Evolutionary conservation across 2,888 invertebrate species (phyloP).

Genomic region (Tolmerus cingulatus): DNA sequence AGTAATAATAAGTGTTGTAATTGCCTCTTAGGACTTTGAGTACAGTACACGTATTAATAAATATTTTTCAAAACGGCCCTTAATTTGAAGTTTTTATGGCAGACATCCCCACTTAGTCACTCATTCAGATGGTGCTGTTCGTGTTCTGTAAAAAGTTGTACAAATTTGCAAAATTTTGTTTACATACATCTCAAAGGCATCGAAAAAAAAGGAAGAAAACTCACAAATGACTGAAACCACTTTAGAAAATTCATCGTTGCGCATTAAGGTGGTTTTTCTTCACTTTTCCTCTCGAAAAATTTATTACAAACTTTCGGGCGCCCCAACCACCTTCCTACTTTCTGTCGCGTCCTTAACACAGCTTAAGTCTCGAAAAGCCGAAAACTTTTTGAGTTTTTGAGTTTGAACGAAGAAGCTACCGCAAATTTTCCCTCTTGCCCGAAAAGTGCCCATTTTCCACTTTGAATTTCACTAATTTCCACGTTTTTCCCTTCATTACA

Average conservation of each 20-base stretch:
- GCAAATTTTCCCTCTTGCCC: neutral
- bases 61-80: neutral
- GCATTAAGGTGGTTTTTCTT: slow-evolving; percentile 1
- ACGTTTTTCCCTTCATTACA: slow-evolving; percentile 50
- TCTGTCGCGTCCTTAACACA: neutral
- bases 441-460: neutral
- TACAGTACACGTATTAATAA: neutral
- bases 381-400: slow-evolving; percentile 31
- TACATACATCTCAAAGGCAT: neutral
- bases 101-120: neutral
- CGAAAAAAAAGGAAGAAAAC: neutral
- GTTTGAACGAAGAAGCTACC: neutral
- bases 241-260: slow-evolving; percentile 30
- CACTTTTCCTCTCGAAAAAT: slow-evolving; percentile 32
- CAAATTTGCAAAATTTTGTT: slow-evolving; percentile 18
- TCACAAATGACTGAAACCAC: slow-evolving; percentile 20
- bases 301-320: slow-evolving; percentile 16
- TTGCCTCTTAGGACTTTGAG: neutral
- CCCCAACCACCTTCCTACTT: neutral
- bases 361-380: neutral
- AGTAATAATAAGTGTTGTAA: neutral
- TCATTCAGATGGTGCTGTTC: neutral
- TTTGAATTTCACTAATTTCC: slow-evolving; percentile 35
- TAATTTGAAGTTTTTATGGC: neutral
- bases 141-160: neutral